phyloP scores from a whole-genome alignment of 2,888 invertebrate species.

The Ophioninae sp. region DNA sequence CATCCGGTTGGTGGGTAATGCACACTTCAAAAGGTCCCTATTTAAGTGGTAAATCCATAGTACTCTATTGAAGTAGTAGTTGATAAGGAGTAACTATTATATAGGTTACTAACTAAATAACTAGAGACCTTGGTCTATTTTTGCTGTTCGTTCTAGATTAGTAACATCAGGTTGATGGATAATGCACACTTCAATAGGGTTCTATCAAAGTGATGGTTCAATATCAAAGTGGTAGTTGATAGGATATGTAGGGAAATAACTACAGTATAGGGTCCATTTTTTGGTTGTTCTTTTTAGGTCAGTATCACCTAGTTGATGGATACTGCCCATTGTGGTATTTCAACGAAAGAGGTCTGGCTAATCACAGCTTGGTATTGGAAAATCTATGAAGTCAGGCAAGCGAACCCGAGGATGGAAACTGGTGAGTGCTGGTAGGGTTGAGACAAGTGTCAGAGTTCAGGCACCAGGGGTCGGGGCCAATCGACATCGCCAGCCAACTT shows the following conservation, averaged over 20 bases:
- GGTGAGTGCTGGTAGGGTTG: not conserved
- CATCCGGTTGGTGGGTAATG: not conserved
- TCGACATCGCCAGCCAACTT: conserved; percentile 57
- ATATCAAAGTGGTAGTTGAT: too few species aligned
- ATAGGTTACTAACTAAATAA: too few species aligned
- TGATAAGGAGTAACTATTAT: too few species aligned
- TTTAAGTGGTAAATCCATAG: too few species aligned
- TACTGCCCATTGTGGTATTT: not conserved
- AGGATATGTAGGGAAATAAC: too few species aligned
- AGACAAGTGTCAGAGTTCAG: conserved; percentile 59
- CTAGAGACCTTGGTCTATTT: too few species aligned
- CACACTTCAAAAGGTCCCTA: too few species aligned
- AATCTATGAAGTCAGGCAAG: conserved; percentile 39
- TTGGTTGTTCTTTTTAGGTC: not conserved
- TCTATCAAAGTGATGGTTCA: too few species aligned
- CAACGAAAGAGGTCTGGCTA: conserved; percentile 50
- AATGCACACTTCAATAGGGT: too few species aligned
- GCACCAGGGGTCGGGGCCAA: conserved; percentile 61
- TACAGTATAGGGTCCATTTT: not conserved
- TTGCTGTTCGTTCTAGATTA: too few species aligned
- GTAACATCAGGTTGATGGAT: too few species aligned
- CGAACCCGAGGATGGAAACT: conserved; percentile 29
- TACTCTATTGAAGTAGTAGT: too few species aligned
- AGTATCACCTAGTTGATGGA: not conserved
- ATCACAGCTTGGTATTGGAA: conserved; percentile 30